phyloP scores from a whole-genome alignment of 2,888 invertebrate species.

The Pammene aurita region DNA sequence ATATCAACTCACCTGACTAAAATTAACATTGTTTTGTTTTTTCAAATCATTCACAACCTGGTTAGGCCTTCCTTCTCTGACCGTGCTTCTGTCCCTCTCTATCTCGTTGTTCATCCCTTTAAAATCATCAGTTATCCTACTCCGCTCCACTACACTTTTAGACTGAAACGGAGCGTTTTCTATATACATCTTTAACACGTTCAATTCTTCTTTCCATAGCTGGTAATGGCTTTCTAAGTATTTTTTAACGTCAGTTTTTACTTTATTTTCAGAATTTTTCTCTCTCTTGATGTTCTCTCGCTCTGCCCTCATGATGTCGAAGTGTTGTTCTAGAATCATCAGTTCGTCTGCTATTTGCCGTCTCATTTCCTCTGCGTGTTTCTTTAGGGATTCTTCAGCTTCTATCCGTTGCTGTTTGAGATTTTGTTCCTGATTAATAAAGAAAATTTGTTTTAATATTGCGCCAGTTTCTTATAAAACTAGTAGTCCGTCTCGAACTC shows the following conservation, averaged over 20 bases:
- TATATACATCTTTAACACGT: constrained; percentile 59
- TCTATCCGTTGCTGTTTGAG: constrained; percentile 62
- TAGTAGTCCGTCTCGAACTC: background rate
- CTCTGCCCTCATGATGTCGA: constrained; percentile 65
- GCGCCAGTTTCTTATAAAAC: too few relatives aligned
- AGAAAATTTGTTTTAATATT: too few relatives aligned
- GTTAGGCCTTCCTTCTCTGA: constrained; percentile 49
- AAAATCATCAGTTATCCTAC: constrained; percentile 57
- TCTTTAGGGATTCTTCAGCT: constrained; percentile 61
- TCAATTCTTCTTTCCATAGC: constrained; percentile 61
- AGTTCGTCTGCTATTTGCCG: constrained; percentile 67
- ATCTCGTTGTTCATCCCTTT: constrained; percentile 62
- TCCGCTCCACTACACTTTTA: constrained; percentile 59
- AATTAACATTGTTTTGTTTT: constrained; percentile 73
- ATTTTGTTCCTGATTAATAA: constrained; percentile 61
- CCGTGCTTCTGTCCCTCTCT: constrained; percentile 48
- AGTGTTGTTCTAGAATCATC: constrained; percentile 57
- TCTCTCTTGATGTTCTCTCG: constrained; percentile 63
- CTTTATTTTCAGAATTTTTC: constrained; percentile 42
- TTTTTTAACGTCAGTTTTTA: constrained; percentile 42
- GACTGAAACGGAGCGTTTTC: constrained; percentile 53
- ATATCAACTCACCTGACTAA: constrained; percentile 57
- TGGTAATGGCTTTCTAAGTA: constrained; percentile 59
- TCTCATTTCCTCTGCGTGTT: constrained; percentile 70
- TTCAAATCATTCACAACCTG: constrained; percentile 72